Percentiles rank a stretch among this genome's conserved stretches.
Evolutionary conservation across 2,888 invertebrate genomes (phyloP).

Genomic region (Cordilura impudica): DNA sequence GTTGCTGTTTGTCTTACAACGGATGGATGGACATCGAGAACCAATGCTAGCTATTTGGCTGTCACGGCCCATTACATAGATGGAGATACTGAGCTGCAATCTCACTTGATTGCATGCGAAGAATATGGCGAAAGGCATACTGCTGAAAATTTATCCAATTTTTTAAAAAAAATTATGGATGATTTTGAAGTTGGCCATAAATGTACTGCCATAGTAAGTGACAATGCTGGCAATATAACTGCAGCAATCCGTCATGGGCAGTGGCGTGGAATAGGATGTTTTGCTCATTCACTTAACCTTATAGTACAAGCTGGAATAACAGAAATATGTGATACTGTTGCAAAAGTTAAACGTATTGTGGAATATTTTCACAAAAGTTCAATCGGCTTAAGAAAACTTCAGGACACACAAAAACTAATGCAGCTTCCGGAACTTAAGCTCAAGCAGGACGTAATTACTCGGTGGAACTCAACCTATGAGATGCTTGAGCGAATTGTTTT

Average conservation of each 20-base stretch:
- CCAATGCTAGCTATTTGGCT: no score
- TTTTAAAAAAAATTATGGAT: neutral
- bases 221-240: conserved; percentile 40
- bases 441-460: neutral
- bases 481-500: no score
- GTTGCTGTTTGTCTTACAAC: conserved; percentile 4
- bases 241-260: conserved; percentile 21
- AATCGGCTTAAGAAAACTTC: neutral
- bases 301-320: conserved; percentile 4
- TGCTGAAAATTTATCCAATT: conserved; percentile 1
- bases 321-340: neutral
- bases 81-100: neutral
- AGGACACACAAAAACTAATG: neutral
- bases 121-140: conserved; percentile 26
- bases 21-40: no score
- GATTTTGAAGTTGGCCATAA: neutral
- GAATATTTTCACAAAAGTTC: conserved; percentile 13
- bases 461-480: no score
- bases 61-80: neutral
- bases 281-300: conserved; percentile 33
- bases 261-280: conserved; percentile 24
- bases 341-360: conserved; percentile 8
- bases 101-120: conserved; percentile 21
- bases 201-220: conserved; percentile 9
- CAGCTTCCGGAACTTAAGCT: neutral